These are phyloP conservation scores for Villa cingulata DNA, from an alignment of 2,888 invertebrate species.

Conservation along the genomic window DNA sequence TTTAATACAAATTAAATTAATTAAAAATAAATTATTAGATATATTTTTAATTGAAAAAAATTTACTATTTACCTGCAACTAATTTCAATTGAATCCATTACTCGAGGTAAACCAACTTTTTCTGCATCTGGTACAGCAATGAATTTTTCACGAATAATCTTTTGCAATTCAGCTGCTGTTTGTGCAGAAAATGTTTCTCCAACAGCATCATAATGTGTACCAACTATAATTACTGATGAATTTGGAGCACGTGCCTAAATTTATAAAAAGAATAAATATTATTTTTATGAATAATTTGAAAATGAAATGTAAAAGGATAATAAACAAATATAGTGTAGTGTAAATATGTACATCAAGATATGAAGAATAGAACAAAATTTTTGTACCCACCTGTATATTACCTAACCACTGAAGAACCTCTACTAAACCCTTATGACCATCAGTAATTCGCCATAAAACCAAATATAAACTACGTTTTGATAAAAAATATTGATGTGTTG, in stretches of 20 bases:
- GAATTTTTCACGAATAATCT: conserved; percentile 72
- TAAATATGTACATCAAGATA: no score
- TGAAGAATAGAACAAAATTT: no score
- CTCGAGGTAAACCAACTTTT: conserved; percentile 86
- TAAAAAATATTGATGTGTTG: conserved; percentile 96
- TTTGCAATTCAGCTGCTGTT: conserved; percentile 64
- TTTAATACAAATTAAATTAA: conserved; percentile 9
- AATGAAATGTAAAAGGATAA: no score
- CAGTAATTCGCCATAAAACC: conserved; percentile 88
- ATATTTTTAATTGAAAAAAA: not conserved
- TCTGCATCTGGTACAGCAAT: conserved; percentile 92
- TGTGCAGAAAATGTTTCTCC: conserved; percentile 33
- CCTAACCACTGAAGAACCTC: conserved; percentile 91
- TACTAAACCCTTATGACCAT: conserved; percentile 79
- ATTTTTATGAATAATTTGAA: no score
- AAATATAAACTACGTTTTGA: conserved; percentile 89
- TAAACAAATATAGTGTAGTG: not conserved
- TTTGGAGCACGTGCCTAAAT: conserved; percentile 88
- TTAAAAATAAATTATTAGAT: not conserved
- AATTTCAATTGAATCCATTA: conserved; percentile 85
- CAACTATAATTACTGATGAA: conserved; percentile 90
- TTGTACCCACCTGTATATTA: conserved; percentile 60
- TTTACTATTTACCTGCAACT: conserved; percentile 40
- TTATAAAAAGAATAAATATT: no score
- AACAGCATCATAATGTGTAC: conserved; percentile 87